phyloP scores from a whole-genome alignment of 2,113 vertebrate species.

The Atlantisia rogersi region DNA sequence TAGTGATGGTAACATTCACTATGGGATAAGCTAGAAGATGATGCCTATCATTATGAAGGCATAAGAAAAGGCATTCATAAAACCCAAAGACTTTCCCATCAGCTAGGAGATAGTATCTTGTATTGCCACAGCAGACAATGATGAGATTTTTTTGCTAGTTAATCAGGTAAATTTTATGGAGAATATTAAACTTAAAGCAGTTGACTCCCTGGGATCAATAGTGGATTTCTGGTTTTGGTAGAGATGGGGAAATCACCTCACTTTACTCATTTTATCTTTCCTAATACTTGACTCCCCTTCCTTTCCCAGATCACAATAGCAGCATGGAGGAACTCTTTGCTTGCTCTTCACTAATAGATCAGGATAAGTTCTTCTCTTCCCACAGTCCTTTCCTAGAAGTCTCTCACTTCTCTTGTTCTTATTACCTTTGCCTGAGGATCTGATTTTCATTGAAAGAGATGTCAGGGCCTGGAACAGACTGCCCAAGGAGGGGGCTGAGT shows the following conservation, averaged over 20 bases:
- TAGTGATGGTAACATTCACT: not conserved
- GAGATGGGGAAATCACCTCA: not conserved
- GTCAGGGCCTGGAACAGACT: no score
- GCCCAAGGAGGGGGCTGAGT: no score
- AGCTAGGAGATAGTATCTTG: not conserved
- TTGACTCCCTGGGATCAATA: not conserved
- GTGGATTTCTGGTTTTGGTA: not conserved
- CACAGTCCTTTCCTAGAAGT: not conserved
- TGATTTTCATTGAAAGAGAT: no score
- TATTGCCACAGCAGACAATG: not conserved
- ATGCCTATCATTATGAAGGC: not conserved
- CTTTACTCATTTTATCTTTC: not conserved
- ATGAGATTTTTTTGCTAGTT: not conserved
- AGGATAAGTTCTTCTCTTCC: not conserved
- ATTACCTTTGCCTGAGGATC: not conserved
- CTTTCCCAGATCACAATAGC: not conserved
- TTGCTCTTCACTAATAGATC: not conserved
- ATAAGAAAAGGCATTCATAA: not conserved
- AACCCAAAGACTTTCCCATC: not conserved
- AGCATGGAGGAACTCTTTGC: not conserved
- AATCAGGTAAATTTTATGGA: not conserved
- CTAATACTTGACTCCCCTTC: not conserved
- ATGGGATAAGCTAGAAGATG: not conserved
- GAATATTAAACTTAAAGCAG: not conserved
- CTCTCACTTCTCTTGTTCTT: not conserved